phyloP scores from a whole-genome alignment of 2,888 invertebrate species.

The Amphimallon solstitiale region DNA sequence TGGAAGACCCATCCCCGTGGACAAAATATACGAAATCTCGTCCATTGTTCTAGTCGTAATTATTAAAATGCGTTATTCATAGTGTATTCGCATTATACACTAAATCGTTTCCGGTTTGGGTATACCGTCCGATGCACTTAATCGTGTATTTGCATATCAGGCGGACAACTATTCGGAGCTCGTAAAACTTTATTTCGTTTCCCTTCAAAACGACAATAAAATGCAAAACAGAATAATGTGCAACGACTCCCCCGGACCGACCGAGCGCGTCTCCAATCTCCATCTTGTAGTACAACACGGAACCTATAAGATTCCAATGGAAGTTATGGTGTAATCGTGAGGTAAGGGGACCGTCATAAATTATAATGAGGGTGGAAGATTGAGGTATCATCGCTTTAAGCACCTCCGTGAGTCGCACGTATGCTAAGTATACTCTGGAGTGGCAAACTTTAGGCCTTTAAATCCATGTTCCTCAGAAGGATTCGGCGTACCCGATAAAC shows the following conservation, averaged over 20 bases:
- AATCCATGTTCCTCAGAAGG: conserved; percentile 48
- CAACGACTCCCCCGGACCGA: conserved; percentile 12
- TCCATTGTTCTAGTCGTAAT: too few species aligned
- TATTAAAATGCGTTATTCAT: conserved; percentile 16
- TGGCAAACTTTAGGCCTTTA: conserved; percentile 51
- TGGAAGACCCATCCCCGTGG: too few species aligned
- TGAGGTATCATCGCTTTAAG: conserved; percentile 47
- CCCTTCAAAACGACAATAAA: conserved; percentile 28
- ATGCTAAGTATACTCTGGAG: conserved; percentile 52
- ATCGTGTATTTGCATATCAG: conserved; percentile 29
- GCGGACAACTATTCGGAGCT: conserved; percentile 27
- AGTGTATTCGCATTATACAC: conserved; percentile 9
- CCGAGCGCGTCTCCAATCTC: conserved; percentile 11
- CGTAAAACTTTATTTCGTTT: conserved; percentile 30
- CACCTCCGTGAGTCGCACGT: conserved; percentile 49
- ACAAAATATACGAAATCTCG: too few species aligned
- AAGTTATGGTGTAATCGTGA: conserved; percentile 37
- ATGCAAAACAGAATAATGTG: conserved; percentile 31
- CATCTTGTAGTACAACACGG: background rate
- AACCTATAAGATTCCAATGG: conserved; percentile 33
- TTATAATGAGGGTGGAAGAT: conserved; percentile 39
- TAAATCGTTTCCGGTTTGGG: conserved; percentile 1
- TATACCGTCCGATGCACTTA: conserved; percentile 13
- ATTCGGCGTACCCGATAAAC: conserved; percentile 49
- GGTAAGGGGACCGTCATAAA: conserved; percentile 33